Evolutionary conservation across 2,113 vertebrate species (phyloP), one percentile per base, ranked within the genome.

Genomic region (Dinomys branickii): DNA sequence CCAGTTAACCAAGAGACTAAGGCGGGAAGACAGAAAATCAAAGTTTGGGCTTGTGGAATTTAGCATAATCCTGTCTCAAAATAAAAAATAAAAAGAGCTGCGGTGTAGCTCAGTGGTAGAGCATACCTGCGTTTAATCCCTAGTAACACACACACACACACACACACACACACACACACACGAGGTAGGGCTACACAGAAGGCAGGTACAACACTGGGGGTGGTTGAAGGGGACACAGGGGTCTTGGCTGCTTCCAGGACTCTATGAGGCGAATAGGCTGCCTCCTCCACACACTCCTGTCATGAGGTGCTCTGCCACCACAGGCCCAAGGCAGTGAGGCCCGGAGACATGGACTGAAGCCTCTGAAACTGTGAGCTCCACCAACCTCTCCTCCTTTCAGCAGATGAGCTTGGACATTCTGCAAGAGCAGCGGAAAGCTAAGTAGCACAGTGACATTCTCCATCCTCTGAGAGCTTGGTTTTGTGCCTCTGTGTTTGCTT

Each of bases 381-480:
- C 6, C 82, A 33, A 17, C 58, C 26, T 44, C 44, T 44, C 38
- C 13, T 61, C 26, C 33, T 33, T 19, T 28, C 28, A 33, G n/a
- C 13, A 5, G 58, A 41, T 11, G 47, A 6, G 20, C 17, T 54
- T 11, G 59, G 58, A 41, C 10, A 63, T 30, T 85, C 26, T 33
- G 59, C 30, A 63, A 47, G 38, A 85, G 28, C 38, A 44, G 20
- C 5, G 3, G 41, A 47, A 61, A 85, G 28, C 38, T 63, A 28
- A 61, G 11, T 8, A 63, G 59, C 12, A 44, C 13, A 28, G 1
- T 6, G 26, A 26, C 5, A 6, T 33, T 28, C 16, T 56, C 7
- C 7, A 1, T 30, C 24, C 56, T 19, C 24, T 0, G 0, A 24
- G 50, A 56, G 14, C 28, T 6, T 52, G 9, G 28, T 44, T 54